Evolutionary conservation across 2,113 vertebrate genomes (phyloP).

Genomic region (Pardalotus punctatus): DNA sequence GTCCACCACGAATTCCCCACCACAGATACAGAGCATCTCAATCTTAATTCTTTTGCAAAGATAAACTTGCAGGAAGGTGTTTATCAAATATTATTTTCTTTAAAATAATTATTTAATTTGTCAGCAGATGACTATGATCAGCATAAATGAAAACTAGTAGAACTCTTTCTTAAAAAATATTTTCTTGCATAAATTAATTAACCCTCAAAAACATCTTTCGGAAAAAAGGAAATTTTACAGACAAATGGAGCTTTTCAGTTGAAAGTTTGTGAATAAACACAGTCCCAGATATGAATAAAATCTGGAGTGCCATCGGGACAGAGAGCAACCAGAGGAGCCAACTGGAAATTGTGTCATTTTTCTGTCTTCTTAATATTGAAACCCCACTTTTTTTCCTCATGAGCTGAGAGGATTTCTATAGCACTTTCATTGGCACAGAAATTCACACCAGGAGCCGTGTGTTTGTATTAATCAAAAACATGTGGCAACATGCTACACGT

Average conservation of each 20-base stretch:
- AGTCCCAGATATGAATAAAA: background rate
- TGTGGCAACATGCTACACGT: background rate
- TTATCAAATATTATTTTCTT: background rate
- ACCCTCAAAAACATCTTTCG: background rate
- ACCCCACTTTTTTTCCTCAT: background rate
- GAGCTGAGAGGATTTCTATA: background rate
- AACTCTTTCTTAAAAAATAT: too few species aligned
- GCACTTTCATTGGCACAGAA: background rate
- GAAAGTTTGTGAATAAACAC: background rate
- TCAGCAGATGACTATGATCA: background rate
- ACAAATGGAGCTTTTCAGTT: background rate
- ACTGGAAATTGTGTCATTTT: background rate
- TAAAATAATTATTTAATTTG: background rate
- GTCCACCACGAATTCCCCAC: background rate
- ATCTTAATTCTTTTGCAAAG: background rate
- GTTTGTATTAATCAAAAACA: slow-evolving; percentile 45
- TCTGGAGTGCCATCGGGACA: background rate
- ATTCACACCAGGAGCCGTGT: background rate
- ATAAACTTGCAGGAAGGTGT: background rate
- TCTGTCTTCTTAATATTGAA: background rate
- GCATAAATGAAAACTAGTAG: background rate
- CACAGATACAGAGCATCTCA: rapidly evolving
- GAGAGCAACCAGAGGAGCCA: background rate
- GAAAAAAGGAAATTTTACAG: background rate
- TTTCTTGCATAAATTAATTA: background rate